phyloP scores from a whole-genome alignment of 1,140 invertebrate genomes.

The Drosophila burlai region DNA sequence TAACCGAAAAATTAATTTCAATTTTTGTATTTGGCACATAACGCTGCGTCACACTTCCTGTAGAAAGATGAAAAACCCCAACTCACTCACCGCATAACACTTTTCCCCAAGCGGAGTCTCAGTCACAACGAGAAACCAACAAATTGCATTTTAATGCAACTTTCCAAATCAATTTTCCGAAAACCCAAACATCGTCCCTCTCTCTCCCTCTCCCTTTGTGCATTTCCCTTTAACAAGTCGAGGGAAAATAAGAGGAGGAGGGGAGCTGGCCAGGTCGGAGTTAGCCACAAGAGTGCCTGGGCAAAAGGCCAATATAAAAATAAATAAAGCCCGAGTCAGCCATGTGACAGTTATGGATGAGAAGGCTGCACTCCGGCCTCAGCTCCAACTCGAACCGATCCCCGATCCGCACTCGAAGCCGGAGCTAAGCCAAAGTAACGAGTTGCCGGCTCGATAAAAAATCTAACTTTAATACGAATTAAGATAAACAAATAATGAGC shows the following conservation, averaged over 20 bases:
- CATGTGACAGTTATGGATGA: slow-evolving; percentile 78
- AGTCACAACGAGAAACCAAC: slow-evolving; percentile 47
- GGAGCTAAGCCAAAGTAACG: slow-evolving; percentile 65
- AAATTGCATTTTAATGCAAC: slow-evolving; percentile 83
- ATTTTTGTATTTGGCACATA: slow-evolving; percentile 35
- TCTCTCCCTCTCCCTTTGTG: not conserved
- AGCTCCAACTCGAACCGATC: not conserved
- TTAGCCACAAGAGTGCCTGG: slow-evolving; percentile 34
- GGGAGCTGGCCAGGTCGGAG: slow-evolving; percentile 22
- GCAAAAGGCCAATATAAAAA: slow-evolving; percentile 67
- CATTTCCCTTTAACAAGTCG: slow-evolving; percentile 45
- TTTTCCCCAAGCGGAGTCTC: slow-evolving; percentile 8
- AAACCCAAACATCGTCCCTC: slow-evolving; percentile 28
- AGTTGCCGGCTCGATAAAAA: slow-evolving; percentile 70
- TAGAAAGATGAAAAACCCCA: slow-evolving; percentile 28
- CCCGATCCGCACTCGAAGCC: slow-evolving; percentile 31
- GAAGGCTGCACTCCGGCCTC: slow-evolving; percentile 35
- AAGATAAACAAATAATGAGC: slow-evolving; percentile 76
- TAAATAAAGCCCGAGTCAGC: slow-evolving; percentile 69
- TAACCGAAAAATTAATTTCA: slow-evolving; percentile 40
- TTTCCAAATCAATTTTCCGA: slow-evolving; percentile 79
- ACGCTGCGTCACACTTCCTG: slow-evolving; percentile 42
- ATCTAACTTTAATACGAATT: slow-evolving; percentile 77
- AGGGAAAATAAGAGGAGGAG: not conserved
- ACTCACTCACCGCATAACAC: slow-evolving; percentile 43